Base-by-base conservation (phyloP, 92 coral and sea anemone species). In the Palythoa grandiflora region DNA sequence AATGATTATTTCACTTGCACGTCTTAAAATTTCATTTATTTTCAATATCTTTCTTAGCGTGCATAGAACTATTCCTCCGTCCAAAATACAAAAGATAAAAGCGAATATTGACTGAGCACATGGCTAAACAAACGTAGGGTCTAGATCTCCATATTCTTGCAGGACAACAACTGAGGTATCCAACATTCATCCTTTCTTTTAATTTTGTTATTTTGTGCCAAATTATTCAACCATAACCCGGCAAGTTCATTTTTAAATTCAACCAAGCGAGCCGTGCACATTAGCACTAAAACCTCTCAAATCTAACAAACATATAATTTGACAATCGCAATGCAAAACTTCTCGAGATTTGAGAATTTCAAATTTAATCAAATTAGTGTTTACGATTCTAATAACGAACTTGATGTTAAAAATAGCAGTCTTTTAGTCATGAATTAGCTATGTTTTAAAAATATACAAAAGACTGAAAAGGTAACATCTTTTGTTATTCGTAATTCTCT, bases 1-100 rank as follows among this genome's bases (percentile, higher is more conserved):
- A 79, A 44, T 80, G 65, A 80, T 80, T 80, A 60, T 65, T 80
- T 80, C 55, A 40, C 57, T 21, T 17, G 21, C 70, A 36, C 59
- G 74, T 39, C 54, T 81, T 81, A 70, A 81, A 36, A 66, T 39
- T 11, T 79, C 17, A 79, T 55, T 57, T 79, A 28, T 44, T 44
- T 44, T 65, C 47, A 51, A 75, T 50, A 10, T 20, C 59, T 60
- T 17, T 10, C 65, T 60, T 63, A 65, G 37, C 9, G 66, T 81
- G 66, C 60, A 48, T 15, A 28, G 13, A 65, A 21, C 5, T 52
- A 21, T 59, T 54, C 80, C 13, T 3, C 39, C 37, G 17, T 51
- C 5, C 15, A 19, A 35, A 17, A 53, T 12, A 53, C 17, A 4
- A 48, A 10, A 51, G 13, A 47, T 16, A 11, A n/a, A 16, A 77